Base-by-base conservation (phyloP, 1,140 invertebrate genomes). In the Solen grandis region DNA sequence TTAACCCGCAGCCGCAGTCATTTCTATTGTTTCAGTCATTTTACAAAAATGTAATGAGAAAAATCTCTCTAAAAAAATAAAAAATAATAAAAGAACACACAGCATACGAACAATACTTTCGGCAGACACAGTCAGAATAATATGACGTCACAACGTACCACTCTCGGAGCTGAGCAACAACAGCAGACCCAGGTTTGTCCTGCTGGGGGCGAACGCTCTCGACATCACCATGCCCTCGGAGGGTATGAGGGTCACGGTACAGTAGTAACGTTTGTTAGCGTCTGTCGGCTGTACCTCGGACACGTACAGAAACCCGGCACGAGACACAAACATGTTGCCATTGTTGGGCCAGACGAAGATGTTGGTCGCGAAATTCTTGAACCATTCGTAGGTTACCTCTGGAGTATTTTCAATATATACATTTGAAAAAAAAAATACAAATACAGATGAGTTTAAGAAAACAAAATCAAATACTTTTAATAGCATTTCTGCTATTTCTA, bases 251-350 rank as follows among this genome's bases (percentile, higher is more conserved):
- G 77, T 80, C 29, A 80, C 77, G 5, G 55, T 33, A 31, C 77
- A 80, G 31, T 52, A 72, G 27, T 80, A 80, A 4, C 69, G 59
- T 35, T 68, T 72, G 36, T 35, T 46, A 19, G 41, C 41, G 57
- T 80, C 77, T n/a, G 77, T 80, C 10, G 66, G 55, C 50, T 80
- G 77, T 1, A 80, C 77, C 36, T 72, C 68, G 0, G 77, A 72
- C 29, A 80, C 59, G 50, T 80, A 80, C 3, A 80, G 41, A 50
- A 70, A 80, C 4, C 77, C 77, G 33, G 65, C 62, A 35, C 60
- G 46, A 3, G 77, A 80, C 5, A 80, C 66, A 70, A 80, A 80
- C 55, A 72, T 62, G 60, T 80, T 72, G 16, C 41, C 35, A 29
- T 72, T 36, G 14, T 65, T 57, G 14, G 41, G 25, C 25, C 60